Conservation (phyloP, 2,113 vertebrate species). For the Myanophis thanlyinensis region DNA sequence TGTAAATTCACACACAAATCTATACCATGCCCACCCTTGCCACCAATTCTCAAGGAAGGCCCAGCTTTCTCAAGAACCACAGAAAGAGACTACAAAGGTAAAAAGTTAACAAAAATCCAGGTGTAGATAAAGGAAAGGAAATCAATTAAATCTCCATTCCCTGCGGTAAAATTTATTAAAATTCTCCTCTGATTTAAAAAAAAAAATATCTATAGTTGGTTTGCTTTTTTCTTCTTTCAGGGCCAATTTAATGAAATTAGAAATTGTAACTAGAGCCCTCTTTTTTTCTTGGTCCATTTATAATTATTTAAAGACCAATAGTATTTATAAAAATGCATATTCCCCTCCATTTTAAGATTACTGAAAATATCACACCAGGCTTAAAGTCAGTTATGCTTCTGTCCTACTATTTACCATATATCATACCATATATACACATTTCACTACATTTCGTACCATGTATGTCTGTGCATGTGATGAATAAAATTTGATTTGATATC, state of each 20-base stretch:
- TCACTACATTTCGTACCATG: no score
- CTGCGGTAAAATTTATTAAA: background rate
- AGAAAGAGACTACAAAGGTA: constrained; percentile 12
- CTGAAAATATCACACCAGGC: background rate
- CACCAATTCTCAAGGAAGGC: constrained; percentile 12
- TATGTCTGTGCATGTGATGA: no score
- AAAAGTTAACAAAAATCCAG: constrained; percentile 24
- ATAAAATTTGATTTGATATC: no score
- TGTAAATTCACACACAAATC: background rate
- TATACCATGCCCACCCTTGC: background rate
- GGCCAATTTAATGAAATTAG: background rate
- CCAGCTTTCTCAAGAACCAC: background rate
- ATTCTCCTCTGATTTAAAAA: background rate
- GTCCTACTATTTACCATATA: background rate
- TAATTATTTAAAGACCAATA: background rate
- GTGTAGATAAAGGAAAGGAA: constrained; percentile 8
- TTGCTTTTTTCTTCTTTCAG: background rate
- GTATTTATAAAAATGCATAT: background rate
- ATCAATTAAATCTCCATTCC: background rate
- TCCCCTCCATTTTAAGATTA: background rate
- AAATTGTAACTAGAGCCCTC: background rate
- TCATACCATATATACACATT: no score
- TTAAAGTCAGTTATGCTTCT: background rate
- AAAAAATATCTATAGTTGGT: background rate
- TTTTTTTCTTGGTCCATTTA: background rate